These are phyloP conservation scores for Phenganax stokvisi DNA, from an alignment of 92 coral and sea anemone species.

Conservation along the genomic window DNA sequence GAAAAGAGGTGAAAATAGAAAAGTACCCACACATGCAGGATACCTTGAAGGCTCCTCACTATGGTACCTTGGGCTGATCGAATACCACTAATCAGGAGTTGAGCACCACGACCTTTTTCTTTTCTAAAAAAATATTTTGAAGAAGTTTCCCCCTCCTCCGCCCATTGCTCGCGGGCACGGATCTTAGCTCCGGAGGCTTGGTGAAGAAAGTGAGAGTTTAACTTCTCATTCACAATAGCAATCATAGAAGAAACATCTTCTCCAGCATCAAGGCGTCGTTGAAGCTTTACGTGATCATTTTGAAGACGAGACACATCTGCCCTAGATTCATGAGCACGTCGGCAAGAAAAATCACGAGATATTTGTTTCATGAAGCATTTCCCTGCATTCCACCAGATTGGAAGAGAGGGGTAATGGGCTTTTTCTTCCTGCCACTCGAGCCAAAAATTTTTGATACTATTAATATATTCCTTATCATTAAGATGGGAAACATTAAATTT, in stretches of 20 bases:
- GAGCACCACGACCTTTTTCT: neutral
- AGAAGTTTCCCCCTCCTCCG: constrained; percentile 12
- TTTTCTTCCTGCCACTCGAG: neutral
- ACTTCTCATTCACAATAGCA: neutral
- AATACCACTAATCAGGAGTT: neutral
- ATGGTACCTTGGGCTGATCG: neutral
- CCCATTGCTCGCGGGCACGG: neutral
- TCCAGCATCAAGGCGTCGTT: neutral
- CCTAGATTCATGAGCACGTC: neutral
- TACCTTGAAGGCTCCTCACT: neutral
- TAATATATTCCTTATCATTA: neutral
- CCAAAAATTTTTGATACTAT: neutral
- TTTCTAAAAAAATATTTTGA: neutral
- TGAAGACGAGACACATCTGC: neutral
- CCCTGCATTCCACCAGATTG: constrained; percentile 6
- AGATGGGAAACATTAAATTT: neutral
- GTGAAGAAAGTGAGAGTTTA: neutral
- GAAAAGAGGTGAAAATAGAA: neutral
- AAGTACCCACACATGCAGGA: neutral
- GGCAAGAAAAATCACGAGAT: neutral
- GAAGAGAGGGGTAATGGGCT: neutral
- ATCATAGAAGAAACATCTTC: neutral
- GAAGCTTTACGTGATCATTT: neutral
- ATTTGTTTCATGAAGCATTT: neutral
- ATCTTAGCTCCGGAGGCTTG: neutral